Base-by-base conservation (phyloP, 1,140 invertebrate genomes). In the Formica exsecta region DNA sequence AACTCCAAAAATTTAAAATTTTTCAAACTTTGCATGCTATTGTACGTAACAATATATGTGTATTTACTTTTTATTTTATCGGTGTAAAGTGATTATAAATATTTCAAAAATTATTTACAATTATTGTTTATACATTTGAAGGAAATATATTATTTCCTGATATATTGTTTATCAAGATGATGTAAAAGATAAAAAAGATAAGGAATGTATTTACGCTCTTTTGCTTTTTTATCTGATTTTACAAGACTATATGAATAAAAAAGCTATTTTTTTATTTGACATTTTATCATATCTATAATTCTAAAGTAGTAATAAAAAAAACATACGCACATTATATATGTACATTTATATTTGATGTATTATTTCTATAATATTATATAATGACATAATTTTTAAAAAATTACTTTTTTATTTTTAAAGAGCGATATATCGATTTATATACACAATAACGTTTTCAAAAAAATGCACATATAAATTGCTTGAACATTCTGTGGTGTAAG, bases 141-240 rank as follows among this genome's bases (percentile, higher is more conserved):
- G n/a, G 16, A 54, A 64, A 77, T 11, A 22, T 76, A 62, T 65
- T 29, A 77, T 85, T 77, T 38, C 29, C 13, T 66, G 16, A 75
- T 84, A 22, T 25, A 76, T 51, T 51, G 4, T 65, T 57, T 65
- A 85, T 51, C 44, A 16, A 44, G 66, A 65, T 77, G 19, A 32
- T 59, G 29, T 25, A 74, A 83, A 74, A 68, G 68, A 77, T 64
- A 83, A 83, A 61, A 74, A 32, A 73, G 79, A 83, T 83, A 83
- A 83, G 36, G 48, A 22, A 16, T 32, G 29, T 22, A 19, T 59
- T 71, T 59, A 71, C 38, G n/a, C 22, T 38, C 41, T 59, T 44
- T 44, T 71, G 38, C 44, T 81, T 62, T 57, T 62, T 74, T 83
- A 61, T 80, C 76, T 80, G 36, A 80, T 29, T 29, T 74, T 59